Evolutionary conservation across 1,140 invertebrate species (phyloP).

Genomic region (Caenorhabditis brenneri): DNA sequence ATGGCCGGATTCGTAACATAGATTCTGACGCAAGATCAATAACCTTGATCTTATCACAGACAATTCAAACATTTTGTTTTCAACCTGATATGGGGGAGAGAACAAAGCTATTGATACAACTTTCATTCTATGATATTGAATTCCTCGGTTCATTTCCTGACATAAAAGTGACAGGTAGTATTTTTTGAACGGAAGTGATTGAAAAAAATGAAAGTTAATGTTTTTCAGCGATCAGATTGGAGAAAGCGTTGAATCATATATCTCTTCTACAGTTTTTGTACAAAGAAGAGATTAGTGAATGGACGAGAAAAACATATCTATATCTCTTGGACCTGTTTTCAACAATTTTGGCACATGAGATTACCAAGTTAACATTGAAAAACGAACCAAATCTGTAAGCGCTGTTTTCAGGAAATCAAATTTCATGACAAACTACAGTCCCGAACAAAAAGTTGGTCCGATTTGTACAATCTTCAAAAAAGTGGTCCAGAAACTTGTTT

Average conservation of each 20-base stretch:
- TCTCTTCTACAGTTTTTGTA: not conserved
- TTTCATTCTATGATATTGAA: conserved; percentile 21
- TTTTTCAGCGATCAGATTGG: not conserved
- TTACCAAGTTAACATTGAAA: not conserved
- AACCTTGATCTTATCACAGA: conserved; percentile 36
- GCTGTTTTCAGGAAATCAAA: not conserved
- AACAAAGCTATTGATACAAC: conserved; percentile 4
- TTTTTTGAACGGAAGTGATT: not conserved
- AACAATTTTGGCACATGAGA: conserved; percentile 3
- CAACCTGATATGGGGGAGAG: conserved; percentile 28
- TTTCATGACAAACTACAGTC: conserved; percentile 9
- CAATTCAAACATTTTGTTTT: conserved; percentile 29
- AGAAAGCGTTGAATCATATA: not conserved
- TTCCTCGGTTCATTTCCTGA: conserved; percentile 24
- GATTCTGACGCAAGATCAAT: conserved; percentile 34
- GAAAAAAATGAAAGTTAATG: not conserved
- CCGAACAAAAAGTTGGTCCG: conserved; percentile 3
- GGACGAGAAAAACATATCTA: not conserved
- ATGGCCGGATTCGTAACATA: conserved; percentile 16
- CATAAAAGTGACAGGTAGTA: conserved; percentile 1
- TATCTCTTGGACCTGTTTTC: conserved; percentile 18
- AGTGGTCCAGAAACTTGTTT: not conserved
- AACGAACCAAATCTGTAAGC: not conserved
- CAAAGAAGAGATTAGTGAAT: conserved; percentile 10
- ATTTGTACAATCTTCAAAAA: not conserved